Evolutionary conservation across 2,888 invertebrate species (phyloP), one percentile per base, ranked within the genome.

Genomic region (Ephialtes manifestator): DNA sequence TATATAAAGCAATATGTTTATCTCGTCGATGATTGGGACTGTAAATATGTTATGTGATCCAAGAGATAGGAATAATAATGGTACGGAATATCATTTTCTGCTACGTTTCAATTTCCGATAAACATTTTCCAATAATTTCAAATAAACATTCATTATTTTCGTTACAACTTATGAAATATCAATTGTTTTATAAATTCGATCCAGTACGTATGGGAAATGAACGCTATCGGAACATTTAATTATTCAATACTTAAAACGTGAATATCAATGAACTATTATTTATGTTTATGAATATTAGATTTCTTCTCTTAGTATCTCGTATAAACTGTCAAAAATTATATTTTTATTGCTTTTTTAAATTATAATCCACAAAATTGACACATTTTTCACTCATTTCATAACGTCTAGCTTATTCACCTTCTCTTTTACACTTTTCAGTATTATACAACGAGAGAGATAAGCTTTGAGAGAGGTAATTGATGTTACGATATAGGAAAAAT

Each of bases 391-490:
- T n/a, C 8, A 31, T 15, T 35, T 31, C 11, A 8, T 11, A 48
- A 3, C 7, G n/a, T 28, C 15, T 48, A 15, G 15, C 48, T 74
- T 48, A 63, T 75, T 48, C 46, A 39, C 20, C 13, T 18, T 20
- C 51, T 35, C 51, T 63, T 65, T 15, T 53, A 35, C 48, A 39
- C 28, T n/a, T 24, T 55, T 1, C 53, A 43, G 20, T 11, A 63
- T 68, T 68, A 71, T 31, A n/a, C 20, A 31, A 58, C 72, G 72
- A 76, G 60, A 51, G 68, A 63, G 63, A 84, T 68, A 31, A 77
- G 71, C 80, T 80, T 81, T 81, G 53, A 15, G 55, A 15, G 55
- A 53, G 80, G 75, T 70, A 71, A 83, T 80, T 76, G 48, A 84
- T 48, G 71, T 35, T 35, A 31, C 53, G 75, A 58, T 74, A 43